A percentile compares a stretch with the other conserved stretches of the same genome.
phyloP scores from a whole-genome alignment of 1,140 invertebrate genomes.

The Plodia interpunctella region DNA sequence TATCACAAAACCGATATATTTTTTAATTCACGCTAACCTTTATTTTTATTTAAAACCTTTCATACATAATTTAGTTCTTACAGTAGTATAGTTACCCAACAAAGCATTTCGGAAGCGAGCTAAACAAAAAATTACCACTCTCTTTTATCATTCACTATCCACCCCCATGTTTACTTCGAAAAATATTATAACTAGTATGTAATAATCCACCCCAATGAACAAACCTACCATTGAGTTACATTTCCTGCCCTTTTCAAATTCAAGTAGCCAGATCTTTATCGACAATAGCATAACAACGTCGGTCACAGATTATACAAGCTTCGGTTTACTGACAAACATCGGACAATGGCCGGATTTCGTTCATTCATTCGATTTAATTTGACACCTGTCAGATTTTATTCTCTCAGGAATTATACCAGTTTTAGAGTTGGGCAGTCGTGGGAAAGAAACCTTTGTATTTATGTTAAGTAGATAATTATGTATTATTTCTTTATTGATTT shows the following conservation, averaged over 20 bases:
- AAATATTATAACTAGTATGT: background rate
- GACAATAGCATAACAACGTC: slow-evolving; percentile 22
- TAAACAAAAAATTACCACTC: too few relatives aligned
- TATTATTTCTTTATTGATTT: too few relatives aligned
- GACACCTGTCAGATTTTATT: slow-evolving; percentile 14
- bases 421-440: background rate
- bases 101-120: too few relatives aligned
- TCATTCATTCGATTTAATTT: slow-evolving; percentile 12
- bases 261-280: slow-evolving; percentile 15
- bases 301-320: background rate
- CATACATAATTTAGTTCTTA: too few relatives aligned
- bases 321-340: slow-evolving; percentile 19
- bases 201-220: background rate
- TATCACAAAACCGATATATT: too few relatives aligned
- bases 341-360: slow-evolving; percentile 18
- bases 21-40: too few relatives aligned
- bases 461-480: too few relatives aligned
- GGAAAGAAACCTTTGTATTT: background rate
- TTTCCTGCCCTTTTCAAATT: slow-evolving; percentile 18
- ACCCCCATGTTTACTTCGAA: too few relatives aligned
- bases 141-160: too few relatives aligned
- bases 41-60: too few relatives aligned
- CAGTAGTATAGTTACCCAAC: too few relatives aligned
- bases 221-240: background rate
- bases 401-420: background rate